phyloP scores from a whole-genome alignment of 2,888 invertebrate species.

The Helobdella robusta region DNA sequence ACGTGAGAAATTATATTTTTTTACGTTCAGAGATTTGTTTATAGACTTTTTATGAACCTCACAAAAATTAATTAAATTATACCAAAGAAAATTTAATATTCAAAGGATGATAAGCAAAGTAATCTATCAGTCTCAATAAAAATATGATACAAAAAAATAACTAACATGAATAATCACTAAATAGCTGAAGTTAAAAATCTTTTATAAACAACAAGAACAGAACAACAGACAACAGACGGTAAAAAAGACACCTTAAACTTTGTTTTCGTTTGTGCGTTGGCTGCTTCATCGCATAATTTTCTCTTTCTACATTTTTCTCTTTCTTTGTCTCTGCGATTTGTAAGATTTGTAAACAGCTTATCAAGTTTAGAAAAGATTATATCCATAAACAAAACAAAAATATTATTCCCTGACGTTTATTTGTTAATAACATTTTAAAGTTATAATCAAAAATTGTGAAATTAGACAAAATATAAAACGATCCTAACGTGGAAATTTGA shows the following conservation, averaged over 20 bases:
- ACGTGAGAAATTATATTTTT: neutral
- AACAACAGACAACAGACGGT: too few relatives aligned
- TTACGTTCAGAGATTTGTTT: neutral
- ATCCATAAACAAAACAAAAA: too few relatives aligned
- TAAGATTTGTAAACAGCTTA: too few relatives aligned
- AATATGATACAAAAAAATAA: too few relatives aligned
- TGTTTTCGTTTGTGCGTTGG: constrained; percentile 31
- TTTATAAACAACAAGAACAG: too few relatives aligned
- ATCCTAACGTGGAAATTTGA: neutral
- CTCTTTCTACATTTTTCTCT: constrained; percentile 64
- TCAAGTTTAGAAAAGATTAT: too few relatives aligned
- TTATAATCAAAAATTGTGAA: too few relatives aligned
- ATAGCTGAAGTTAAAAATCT: too few relatives aligned
- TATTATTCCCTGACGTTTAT: neutral
- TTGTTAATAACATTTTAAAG: neutral
- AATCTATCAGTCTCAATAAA: too few relatives aligned
- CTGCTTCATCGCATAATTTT: constrained; percentile 59
- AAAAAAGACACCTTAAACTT: constrained; percentile 29
- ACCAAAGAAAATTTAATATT: too few relatives aligned
- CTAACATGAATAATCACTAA: too few relatives aligned
- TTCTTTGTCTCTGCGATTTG: constrained; percentile 63
- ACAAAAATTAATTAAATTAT: neutral
- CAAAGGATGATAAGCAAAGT: too few relatives aligned
- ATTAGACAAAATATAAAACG: neutral
- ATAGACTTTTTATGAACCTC: neutral